Conservation (phyloP, 2,113 vertebrate genomes). For the Lathamus discolor region DNA sequence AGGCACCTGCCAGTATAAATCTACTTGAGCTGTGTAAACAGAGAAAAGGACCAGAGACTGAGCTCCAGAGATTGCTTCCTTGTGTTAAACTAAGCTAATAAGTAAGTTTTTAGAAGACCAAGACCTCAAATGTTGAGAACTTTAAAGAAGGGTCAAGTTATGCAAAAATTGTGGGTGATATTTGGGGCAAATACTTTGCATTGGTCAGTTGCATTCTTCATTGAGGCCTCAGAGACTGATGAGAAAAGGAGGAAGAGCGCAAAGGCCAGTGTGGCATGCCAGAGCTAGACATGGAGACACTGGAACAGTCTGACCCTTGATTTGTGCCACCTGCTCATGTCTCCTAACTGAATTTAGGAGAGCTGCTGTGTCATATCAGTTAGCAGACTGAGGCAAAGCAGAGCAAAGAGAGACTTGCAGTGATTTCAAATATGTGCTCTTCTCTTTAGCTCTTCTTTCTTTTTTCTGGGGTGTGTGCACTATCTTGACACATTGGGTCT, state of each 20-base stretch:
- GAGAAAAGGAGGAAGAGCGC: not conserved
- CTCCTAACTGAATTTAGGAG: not conserved
- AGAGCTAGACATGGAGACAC: not conserved
- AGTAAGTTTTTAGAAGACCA: not conserved
- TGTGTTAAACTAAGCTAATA: not conserved
- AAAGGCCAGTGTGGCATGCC: not conserved
- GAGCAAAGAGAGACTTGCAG: not conserved
- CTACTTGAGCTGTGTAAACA: not conserved
- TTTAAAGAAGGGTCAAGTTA: not conserved
- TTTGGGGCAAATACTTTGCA: not conserved
- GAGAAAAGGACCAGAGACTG: not conserved
- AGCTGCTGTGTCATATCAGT: not conserved
- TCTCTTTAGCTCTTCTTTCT: too few relatives aligned
- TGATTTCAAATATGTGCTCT: not conserved
- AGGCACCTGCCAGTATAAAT: not conserved
- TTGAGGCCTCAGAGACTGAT: not conserved
- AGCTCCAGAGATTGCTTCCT: not conserved
- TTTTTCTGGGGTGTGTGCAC: fast-evolving
- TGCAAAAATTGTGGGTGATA: not conserved
- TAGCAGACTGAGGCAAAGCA: not conserved
- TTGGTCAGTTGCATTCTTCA: not conserved
- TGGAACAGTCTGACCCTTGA: not conserved
- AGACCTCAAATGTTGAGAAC: not conserved
- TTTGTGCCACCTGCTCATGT: not conserved
- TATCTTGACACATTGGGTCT: not conserved